Evolutionary conservation across 2,888 invertebrate species (phyloP), one percentile per base, ranked within the genome.

Genomic region (Pyrgus malvae): DNA sequence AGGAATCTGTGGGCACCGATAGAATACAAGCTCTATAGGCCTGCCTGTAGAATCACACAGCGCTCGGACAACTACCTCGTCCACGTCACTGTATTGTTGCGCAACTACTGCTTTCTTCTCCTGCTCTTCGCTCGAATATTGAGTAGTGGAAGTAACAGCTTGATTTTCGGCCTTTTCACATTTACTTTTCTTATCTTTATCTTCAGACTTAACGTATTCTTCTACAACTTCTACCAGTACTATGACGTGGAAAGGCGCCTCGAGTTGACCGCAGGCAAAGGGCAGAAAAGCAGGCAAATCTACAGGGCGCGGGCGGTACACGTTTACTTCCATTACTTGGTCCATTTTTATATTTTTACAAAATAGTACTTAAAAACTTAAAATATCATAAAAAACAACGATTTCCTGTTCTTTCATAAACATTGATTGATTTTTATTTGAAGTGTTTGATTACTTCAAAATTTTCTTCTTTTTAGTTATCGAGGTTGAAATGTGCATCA

Each of bases 211-310:
- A 11, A 8, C 37, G 17, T 45, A 45, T 12, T 38, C 45, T 16
- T 53, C 53, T 53, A 45, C 23, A 16, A 16, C 7, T 27, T 38
- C 11, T 3, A 56, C 14, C 23, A 44, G 12, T 2, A 67, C 23
- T 7, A 57, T 59, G 12, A 72, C 60, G 8, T 16, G 25, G 59
- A 66, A 71, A 21, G 62, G 54, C 9, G 67, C 62, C 56, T 60
- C 55, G 51, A 70, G 60, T 56, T 67, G 67, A 5, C 21, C 17
- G 58, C 66, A 67, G 21, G 68, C 71, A 60, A 64, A 63, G n/a
- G 70, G 67, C 53, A 72, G 42, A 59, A 69, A 71, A 19, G 55
- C 21, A 2, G 57, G 44, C 40, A 73, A 48, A 42, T 70, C 61
- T 16, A 38, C 31, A 11, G 70, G 72, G 45, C 58, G 40, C 9